phyloP scores from a whole-genome alignment of 1,140 invertebrate genomes.

The Caenorhabditis elegans region WBcel235 BX284605.5:9063001-9063500 shows the following conservation, averaged over 20 bases:
- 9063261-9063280: neutral
- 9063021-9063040: conserved; percentile 3
- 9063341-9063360: neutral
- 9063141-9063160: conserved; percentile 15
- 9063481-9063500: too few species aligned
- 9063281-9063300: conserved; percentile 10
- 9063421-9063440: neutral
- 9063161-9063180: conserved; percentile 26
- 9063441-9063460: too few species aligned
- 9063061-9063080: neutral
- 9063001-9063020: conserved; percentile 1
- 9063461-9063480: too few species aligned
- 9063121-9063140: neutral
- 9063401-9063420: conserved; percentile 17
- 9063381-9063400: conserved; percentile 13
- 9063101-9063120: conserved; percentile 18
- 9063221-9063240: neutral
- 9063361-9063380: neutral
- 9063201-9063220: neutral
- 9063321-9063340: neutral
- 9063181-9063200: neutral
- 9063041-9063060: conserved; percentile 33
- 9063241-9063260: neutral
- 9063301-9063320: neutral
- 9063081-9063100: neutral